A percentile compares a stretch with the other conserved stretches of the same genome.
Conservation (phyloP, 2,888 invertebrate genomes). For the Pollenia amentaria region DNA sequence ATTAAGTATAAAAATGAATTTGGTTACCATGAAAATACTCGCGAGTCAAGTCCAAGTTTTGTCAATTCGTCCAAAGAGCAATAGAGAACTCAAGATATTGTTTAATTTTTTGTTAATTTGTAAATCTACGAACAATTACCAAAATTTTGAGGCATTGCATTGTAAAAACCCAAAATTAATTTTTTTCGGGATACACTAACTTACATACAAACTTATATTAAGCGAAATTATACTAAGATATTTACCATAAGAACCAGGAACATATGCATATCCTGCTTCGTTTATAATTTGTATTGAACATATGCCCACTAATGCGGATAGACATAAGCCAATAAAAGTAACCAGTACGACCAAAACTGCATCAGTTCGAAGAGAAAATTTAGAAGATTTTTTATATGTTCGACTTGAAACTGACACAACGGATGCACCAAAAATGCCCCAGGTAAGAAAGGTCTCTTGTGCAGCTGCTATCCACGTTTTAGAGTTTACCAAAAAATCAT, state of each 20-base stretch:
- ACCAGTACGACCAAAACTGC: slow-evolving; percentile 89
- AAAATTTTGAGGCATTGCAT: not conserved
- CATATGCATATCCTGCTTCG: slow-evolving; percentile 90
- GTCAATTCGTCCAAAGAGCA: no score
- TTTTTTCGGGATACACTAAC: no score
- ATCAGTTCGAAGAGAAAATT: slow-evolving; percentile 85
- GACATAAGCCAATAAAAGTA: slow-evolving; percentile 90
- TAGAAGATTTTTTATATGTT: slow-evolving; percentile 77
- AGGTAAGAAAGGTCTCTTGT: slow-evolving; percentile 91
- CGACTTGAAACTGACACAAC: slow-evolving; percentile 83
- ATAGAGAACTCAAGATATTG: not conserved
- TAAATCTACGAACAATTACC: not conserved
- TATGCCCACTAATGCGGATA: slow-evolving; percentile 92
- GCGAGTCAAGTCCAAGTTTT: no score
- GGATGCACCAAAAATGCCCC: slow-evolving; percentile 89
- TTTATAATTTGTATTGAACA: slow-evolving; percentile 92
- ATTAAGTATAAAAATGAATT: no score
- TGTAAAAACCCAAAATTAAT: no score
- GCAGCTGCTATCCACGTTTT: slow-evolving; percentile 95
- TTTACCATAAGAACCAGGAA: slow-evolving; percentile 94
- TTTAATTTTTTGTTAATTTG: not conserved
- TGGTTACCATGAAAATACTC: no score
- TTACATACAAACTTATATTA: not conserved
- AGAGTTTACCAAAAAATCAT: slow-evolving; percentile 92
- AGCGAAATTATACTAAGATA: not conserved